phyloP scores from a whole-genome alignment of 2,113 vertebrate species.

The Elephas maximus region DNA sequence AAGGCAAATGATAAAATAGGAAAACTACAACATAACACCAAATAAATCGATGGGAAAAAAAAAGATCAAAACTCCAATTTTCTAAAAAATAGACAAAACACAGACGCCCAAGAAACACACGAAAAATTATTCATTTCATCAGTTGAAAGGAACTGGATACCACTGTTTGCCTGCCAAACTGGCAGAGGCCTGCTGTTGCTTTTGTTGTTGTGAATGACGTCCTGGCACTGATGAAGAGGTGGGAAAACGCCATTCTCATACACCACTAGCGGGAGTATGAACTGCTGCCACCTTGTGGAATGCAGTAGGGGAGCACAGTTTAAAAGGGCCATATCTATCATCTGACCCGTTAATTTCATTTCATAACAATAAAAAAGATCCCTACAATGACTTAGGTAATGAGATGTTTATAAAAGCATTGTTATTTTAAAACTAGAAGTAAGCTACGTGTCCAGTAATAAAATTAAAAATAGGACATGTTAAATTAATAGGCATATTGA shows the following conservation, averaged over 20 bases:
- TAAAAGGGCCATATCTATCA: background rate
- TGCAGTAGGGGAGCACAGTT: background rate
- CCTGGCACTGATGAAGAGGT: background rate
- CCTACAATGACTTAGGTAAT: background rate
- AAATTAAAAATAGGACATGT: background rate
- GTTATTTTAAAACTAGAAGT: conserved; percentile 24
- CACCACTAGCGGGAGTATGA: background rate
- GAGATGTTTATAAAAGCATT: background rate
- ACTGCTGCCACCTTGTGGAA: background rate
- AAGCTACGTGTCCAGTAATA: background rate
- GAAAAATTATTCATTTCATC: background rate
- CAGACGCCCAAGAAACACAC: background rate
- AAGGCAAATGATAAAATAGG: conserved; percentile 1
- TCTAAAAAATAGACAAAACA: conserved; percentile 14
- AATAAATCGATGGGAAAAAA: background rate
- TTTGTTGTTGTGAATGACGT: background rate
- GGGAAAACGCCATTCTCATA: too few species aligned
- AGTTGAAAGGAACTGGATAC: background rate
- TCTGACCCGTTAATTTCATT: background rate
- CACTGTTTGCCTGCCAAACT: background rate
- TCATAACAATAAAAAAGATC: background rate
- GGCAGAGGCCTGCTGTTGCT: background rate
- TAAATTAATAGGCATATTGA: background rate
- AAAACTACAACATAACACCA: background rate
- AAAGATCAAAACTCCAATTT: background rate